Base-by-base conservation (phyloP, 2,797 vertebrate species). In the Microctenopoma stevenorrisi region DNA sequence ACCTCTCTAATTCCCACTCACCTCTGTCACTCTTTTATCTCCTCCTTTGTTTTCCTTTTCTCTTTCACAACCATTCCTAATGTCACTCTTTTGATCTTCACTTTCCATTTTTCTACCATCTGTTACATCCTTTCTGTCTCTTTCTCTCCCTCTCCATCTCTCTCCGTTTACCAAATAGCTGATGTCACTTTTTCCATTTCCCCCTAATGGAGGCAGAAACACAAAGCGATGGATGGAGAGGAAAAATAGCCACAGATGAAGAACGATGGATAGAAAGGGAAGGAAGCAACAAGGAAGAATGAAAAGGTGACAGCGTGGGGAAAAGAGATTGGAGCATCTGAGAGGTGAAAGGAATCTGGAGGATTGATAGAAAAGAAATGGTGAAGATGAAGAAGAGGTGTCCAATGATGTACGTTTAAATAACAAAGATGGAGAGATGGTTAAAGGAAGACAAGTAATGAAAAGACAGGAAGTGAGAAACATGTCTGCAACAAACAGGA, bases 181-280 rank as follows among this genome's bases (percentile, higher is more conserved):
- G 87, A 89, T 90, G 89, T 89, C 89, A 91, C 88, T 89, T 89
- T 92, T 91, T 90, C 88, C 88, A 92, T 92, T 89, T 91, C 84
- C 82, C 77, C 64, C 67, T 91, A 90, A 90, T 90, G 90, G 89
- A 91, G 80, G 82, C 66, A 72, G 80, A 88, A 88, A 91, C 82
- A 82, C 84, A 85, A 88, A 91, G 85, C 81, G 85, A 90, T 88
- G 87, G 86, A 88, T 69, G 57, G 72, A 14, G 66, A 48, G 77
- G 67, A 63, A 59, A 64, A 76, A 69, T 3, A 79, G 67, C 66
- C 57, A 16, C 68, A 68, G 82, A 89, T 87, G 87, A 90, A 87
- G 86, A 91, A 58, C 80, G 85, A 89, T 86, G 82, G 83, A 87
- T 68, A 25, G 74, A 66, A 82, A 74, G 76, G 1, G 65, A 86